Evolutionary conservation across 2,113 vertebrate genomes (phyloP).

Genomic region (Sinocyclocheilus anophthalmus): DNA sequence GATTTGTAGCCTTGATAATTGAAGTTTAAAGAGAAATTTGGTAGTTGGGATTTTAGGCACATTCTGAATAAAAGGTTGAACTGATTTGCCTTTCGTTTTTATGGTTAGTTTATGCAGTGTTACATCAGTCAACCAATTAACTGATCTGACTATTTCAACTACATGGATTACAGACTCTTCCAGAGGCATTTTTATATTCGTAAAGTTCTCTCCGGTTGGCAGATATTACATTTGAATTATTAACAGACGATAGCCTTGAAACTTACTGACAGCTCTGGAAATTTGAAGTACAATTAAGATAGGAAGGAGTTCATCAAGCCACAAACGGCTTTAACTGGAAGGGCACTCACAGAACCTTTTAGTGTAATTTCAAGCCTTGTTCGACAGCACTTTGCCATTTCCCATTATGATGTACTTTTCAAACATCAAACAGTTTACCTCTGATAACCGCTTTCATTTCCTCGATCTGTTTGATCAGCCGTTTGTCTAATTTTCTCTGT

Average conservation of each 20-base stretch:
- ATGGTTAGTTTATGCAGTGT: neutral
- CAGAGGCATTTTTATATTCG: neutral
- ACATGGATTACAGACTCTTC: conserved; percentile 1
- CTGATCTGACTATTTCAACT: neutral
- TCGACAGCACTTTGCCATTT: conserved; percentile 44
- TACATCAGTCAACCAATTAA: neutral
- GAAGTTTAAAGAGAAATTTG: neutral
- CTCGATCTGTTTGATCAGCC: conserved; percentile 68
- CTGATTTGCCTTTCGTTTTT: neutral
- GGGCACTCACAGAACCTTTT: conserved; percentile 33
- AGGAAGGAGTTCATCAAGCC: conserved; percentile 4
- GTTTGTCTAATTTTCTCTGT: conserved; percentile 61
- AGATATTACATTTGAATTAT: conserved; percentile 33
- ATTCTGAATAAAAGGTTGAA: neutral
- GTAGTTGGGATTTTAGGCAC: neutral
- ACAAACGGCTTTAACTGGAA: conserved; percentile 32
- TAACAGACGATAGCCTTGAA: conserved; percentile 9
- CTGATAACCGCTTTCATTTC: conserved; percentile 72
- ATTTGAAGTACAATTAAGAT: conserved; percentile 2
- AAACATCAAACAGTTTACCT: conserved; percentile 69
- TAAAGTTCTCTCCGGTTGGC: neutral
- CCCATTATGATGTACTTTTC: conserved; percentile 68
- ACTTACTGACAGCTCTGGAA: neutral
- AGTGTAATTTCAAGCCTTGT: conserved; percentile 21
- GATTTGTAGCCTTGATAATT: neutral